Conservation (phyloP, 2,888 invertebrate species). For the Lepidocyrtoides sp. region DNA sequence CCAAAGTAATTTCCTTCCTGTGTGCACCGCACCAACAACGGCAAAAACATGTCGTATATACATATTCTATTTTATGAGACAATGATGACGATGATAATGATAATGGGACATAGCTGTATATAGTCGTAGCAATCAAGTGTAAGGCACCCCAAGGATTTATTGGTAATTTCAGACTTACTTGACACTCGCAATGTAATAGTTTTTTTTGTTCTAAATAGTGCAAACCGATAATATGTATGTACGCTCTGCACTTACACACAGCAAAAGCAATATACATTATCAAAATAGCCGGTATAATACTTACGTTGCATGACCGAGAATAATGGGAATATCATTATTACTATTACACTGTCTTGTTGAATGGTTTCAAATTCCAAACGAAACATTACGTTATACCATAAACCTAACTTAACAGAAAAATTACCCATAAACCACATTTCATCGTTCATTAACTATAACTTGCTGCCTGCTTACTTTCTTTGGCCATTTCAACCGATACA, state of each 20-base stretch:
- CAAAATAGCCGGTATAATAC: neutral
- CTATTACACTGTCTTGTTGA: neutral
- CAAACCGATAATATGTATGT: neutral
- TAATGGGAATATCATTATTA: neutral
- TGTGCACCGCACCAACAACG: neutral
- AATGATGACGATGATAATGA: conserved; percentile 43
- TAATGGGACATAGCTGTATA: neutral
- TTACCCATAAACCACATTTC: conserved; percentile 46
- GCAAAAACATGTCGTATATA: conserved; percentile 20
- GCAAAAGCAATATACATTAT: neutral
- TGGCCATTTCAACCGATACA: neutral
- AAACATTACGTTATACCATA: neutral
- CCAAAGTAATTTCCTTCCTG: conserved; percentile 31
- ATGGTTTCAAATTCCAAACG: conserved; percentile 29
- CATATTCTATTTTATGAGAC: conserved; percentile 16
- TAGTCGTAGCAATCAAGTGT: neutral
- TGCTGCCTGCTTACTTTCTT: conserved; percentile 3
- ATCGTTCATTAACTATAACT: conserved; percentile 44
- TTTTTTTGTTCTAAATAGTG: conserved; percentile 28
- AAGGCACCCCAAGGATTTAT: conserved; percentile 63
- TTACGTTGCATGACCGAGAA: neutral
- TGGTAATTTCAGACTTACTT: conserved; percentile 63
- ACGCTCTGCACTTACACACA: too few relatives aligned
- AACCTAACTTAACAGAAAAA: conserved; percentile 24
- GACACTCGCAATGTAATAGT: conserved; percentile 58